Evolutionary conservation across 2,797 vertebrate species (phyloP), one percentile per base, ranked within the genome.

Genomic region (Helarctos malayanus): DNA sequence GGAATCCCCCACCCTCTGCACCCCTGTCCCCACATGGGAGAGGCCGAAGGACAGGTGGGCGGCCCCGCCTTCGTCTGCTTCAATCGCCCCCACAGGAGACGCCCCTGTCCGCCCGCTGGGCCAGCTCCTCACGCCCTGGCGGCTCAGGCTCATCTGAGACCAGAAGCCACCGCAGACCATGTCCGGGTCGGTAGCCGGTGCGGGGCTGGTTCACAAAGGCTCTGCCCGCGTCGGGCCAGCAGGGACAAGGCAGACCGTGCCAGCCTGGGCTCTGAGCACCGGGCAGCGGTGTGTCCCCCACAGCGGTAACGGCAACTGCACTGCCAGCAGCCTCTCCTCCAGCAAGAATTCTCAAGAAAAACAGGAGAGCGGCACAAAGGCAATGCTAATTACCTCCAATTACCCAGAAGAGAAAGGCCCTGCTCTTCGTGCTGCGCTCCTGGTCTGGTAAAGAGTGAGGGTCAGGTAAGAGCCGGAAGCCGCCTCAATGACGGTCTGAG

Each of bases 361-460:
- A 73, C 35, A 15, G 83, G 68, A 75, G 75, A 61, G 61, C n/a
- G 5, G 61, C 85, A 63, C 88, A 19, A 27, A 97, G 93, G 95
- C 95, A 25, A 52, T n/a, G 92, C 94, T 93, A 94, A 97, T 96
- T 81, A 41, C 91, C 52, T 76, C 94, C 91, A 93, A 97, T 97
- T 93, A 96, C 79, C 38, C 56, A 11, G 75, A 54, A 63, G 63
- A 83, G 89, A 56, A 90, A 78, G 85, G 94, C 75, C 7, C 61
- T 4, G 57, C 69, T 88, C 79, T 88, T 10, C 1, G 54, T 0
- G 63, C 32, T 10, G 65, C 5, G 47, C 78, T 63, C 82, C 89
- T 94, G 91, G 52, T 21, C 83, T 25, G 83, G 94, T 94, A 97
- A 97, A 49, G 89, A 95, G 85, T 93, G 96, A 94, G 85, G 82